Percentiles rank a stretch among this genome's conserved stretches.
phyloP scores from a whole-genome alignment of 2,113 vertebrate species.

The Mustela lutreola region DNA sequence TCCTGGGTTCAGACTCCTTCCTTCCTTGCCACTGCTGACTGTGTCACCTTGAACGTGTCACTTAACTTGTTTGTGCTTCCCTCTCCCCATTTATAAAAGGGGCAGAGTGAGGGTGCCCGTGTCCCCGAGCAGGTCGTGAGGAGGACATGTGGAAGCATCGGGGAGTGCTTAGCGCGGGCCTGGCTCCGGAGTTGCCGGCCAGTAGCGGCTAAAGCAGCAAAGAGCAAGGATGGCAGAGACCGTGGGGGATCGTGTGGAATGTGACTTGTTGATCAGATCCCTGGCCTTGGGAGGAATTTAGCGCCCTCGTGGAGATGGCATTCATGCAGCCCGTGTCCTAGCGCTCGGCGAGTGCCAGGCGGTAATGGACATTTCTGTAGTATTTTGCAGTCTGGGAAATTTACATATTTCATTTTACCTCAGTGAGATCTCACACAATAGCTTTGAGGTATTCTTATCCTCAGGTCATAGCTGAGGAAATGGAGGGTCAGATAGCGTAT shows the following conservation, averaged over 20 bases:
- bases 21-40: neutral
- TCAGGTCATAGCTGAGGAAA: neutral
- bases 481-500: neutral
- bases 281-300: neutral
- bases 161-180: neutral
- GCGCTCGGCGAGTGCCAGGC: neutral
- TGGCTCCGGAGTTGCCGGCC: neutral
- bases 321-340: neutral
- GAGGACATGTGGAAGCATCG: neutral
- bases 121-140: neutral
- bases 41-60: neutral
- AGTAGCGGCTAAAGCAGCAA: neutral
- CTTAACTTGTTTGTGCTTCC: neutral
- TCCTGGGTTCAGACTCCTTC: neutral
- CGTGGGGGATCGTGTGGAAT: neutral
- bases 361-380: neutral
- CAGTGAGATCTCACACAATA: neutral
- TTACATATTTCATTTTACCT: neutral
- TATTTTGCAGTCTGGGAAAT: constrained; percentile 20
- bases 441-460: neutral
- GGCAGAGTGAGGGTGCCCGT: neutral
- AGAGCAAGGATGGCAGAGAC: neutral
- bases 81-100: neutral
- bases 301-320: neutral
- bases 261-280: neutral